Evolutionary conservation across 2,797 vertebrate species (phyloP).

Genomic region (Columba guinea): DNA sequence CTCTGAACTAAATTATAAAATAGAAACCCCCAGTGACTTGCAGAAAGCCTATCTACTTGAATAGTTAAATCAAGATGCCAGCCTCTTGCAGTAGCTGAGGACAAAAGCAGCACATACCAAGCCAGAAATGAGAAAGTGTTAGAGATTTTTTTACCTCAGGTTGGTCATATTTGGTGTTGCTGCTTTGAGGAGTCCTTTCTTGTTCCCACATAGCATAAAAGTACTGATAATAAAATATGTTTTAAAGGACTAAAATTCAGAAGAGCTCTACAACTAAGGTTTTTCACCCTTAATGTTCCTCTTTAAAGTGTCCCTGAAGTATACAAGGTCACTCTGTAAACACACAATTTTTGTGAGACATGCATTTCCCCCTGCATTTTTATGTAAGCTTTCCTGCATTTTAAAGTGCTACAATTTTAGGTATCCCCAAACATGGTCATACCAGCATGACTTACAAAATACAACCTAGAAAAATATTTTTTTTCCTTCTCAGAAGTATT

Average conservation of each 20-base stretch:
- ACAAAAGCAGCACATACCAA: not conserved
- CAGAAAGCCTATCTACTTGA: not conserved
- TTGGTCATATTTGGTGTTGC: not conserved
- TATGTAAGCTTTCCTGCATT: not conserved
- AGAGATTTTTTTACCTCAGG: not conserved
- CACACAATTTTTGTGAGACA: not conserved
- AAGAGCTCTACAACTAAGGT: not conserved
- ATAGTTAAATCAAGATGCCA: not conserved
- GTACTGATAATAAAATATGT: not conserved
- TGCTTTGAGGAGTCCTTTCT: not conserved
- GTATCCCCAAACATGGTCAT: not conserved
- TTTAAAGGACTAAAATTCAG: slow-evolving; percentile 8
- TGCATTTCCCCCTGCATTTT: not conserved
- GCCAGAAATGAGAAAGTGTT: not conserved
- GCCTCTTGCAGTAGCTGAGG: not conserved
- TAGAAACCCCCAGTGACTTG: not conserved
- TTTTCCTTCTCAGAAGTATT: not conserved
- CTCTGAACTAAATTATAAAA: not conserved
- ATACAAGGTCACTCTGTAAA: not conserved
- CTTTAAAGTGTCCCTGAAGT: not conserved
- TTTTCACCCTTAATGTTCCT: not conserved
- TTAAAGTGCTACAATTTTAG: not conserved
- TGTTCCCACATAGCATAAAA: not conserved
- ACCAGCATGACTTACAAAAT: not conserved
- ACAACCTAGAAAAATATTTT: not conserved